Conservation (phyloP, 2,113 vertebrate genomes). For the Alces alces region DNA sequence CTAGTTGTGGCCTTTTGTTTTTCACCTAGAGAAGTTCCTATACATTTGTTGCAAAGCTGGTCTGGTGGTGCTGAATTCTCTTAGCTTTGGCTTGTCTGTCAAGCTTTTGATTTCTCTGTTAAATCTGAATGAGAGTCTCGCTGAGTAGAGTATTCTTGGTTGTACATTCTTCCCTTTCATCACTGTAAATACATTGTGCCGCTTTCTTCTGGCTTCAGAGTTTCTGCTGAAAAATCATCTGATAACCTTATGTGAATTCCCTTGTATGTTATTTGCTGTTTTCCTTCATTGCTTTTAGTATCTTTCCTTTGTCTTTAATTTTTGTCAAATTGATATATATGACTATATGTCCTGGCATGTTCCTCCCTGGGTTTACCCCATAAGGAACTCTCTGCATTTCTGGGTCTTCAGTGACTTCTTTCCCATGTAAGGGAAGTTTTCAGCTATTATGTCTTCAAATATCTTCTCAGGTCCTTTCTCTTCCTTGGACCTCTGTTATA, state of each 20-base stretch:
- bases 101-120: not conserved
- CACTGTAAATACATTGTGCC: not conserved
- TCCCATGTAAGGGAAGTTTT: not conserved
- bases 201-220: not conserved
- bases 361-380: not conserved
- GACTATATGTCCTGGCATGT: not conserved
- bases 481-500: not conserved
- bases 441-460: not conserved
- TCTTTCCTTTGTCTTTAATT: not conserved
- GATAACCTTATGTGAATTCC: not conserved
- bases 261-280: not conserved
- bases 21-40: not conserved
- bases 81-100: not conserved
- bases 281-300: not conserved
- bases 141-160: not conserved
- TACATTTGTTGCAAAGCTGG: not conserved
- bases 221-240: not conserved
- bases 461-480: not conserved
- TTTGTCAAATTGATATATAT: not conserved
- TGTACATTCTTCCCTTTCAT: not conserved
- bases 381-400: not conserved
- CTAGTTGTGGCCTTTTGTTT: not conserved
- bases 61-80: not conserved
- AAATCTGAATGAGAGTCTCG: not conserved
- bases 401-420: not conserved